These are phyloP conservation scores for Cryptomyrus ogoouensis DNA, from an alignment of 2,113 vertebrate species.

Conservation along the genomic window DNA sequence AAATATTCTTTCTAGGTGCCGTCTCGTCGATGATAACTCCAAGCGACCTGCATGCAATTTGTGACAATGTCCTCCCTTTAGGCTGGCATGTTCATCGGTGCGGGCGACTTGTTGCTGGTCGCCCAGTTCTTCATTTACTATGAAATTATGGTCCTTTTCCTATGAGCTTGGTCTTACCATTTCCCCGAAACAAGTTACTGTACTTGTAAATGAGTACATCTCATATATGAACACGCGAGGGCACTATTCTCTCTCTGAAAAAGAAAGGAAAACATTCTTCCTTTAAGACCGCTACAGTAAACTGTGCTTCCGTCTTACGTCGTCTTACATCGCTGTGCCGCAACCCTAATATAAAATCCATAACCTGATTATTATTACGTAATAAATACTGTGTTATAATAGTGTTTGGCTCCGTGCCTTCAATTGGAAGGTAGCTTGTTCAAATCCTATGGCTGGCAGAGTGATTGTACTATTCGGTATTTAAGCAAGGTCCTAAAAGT, in stretches of 20 bases:
- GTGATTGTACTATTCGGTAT: background rate
- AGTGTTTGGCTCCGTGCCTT: background rate
- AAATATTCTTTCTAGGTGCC: background rate
- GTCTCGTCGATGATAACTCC: background rate
- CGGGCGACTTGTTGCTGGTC: background rate
- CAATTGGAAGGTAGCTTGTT: background rate
- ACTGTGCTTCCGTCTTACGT: background rate
- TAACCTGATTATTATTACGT: background rate
- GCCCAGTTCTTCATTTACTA: background rate
- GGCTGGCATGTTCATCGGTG: background rate
- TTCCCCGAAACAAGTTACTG: background rate
- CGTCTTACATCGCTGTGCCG: background rate
- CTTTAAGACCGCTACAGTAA: background rate
- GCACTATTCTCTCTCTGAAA: background rate
- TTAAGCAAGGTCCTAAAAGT: background rate
- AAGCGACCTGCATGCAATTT: background rate
- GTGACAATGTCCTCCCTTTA: background rate
- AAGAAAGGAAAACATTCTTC: background rate
- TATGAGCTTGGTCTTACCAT: background rate
- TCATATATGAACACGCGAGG: background rate
- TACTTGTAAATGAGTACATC: background rate
- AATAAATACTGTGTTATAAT: background rate
- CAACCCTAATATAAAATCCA: background rate
- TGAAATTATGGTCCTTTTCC: background rate
- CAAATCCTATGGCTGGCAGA: background rate